Base-by-base conservation (phyloP, 2,113 vertebrate species). In the Mystacornis crossleyi region DNA sequence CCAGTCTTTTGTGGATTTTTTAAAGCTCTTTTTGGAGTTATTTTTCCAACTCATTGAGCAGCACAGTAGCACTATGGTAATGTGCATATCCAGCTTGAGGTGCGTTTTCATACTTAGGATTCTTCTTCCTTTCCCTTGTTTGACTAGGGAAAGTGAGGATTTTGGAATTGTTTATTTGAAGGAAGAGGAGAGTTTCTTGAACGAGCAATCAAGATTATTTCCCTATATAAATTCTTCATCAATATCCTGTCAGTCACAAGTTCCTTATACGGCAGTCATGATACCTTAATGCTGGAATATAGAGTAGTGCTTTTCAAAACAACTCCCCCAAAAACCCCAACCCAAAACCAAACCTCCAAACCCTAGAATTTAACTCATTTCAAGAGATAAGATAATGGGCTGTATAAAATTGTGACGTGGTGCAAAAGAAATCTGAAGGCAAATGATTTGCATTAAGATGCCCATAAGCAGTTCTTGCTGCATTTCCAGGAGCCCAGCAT, bases 11-110 rank as follows among this genome's bases (percentile, higher is more conserved):
- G 55, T 89, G 64, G 14, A 21, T 86, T 83, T 77, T 90, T 83
- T 45, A 60, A 64, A 75, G 70, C 53, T 81, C 66, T 82, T 89
- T 93, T 83, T 92, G 50, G 64, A 94, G 81, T 88, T 93, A 24
- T 93, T 95, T 97, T 96, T 96, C 96, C 90, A 90, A 86, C 40
- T 78, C 82, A 45, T 57, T 91, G 75, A 86, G 43, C 66, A 93
- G 55, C 21, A 55, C 50, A 29, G 47, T 64, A 67, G 48, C 2
- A 1, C 54, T n/a, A 4, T 62, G 34, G 43, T 57, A 60, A 60
- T 64, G 21, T 14, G 23, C 19, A 31, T 18, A 16, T 26, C 25
- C 28, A 18, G 34, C 40, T 74, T 92, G 43, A 50, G 16, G 36
- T 70, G 47, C 38, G 3, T 50, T 93, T 50, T 80, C 34, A 83